Evolutionary conservation across 1,140 invertebrate species (phyloP).

Genomic region (Branchinecta lindahli): DNA sequence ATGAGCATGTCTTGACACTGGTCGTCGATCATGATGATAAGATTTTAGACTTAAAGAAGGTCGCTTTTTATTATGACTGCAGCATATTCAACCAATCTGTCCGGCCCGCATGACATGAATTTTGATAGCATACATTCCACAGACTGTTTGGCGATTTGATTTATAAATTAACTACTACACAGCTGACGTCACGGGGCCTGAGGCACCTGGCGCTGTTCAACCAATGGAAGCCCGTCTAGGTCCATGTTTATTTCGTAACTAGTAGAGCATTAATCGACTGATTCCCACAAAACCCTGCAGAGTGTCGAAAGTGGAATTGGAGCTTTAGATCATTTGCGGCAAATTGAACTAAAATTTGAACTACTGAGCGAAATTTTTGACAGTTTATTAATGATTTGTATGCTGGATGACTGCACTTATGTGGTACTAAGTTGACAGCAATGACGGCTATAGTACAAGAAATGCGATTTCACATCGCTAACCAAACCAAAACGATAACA

Average conservation of each 20-base stretch:
- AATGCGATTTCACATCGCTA: too few species aligned
- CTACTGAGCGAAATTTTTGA: constrained; percentile 4
- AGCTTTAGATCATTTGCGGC: neutral
- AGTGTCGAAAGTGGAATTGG: neutral
- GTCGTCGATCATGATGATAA: too few species aligned
- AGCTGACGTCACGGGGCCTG: neutral
- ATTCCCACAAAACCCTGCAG: constrained; percentile 9
- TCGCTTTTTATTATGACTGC: too few species aligned
- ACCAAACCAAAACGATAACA: too few species aligned
- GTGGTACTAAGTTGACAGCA: constrained; percentile 29
- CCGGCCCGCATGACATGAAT: neutral
- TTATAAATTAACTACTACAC: neutral
- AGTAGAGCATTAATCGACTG: neutral
- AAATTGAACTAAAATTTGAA: neutral
- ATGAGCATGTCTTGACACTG: too few species aligned
- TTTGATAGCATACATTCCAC: constrained; percentile 2
- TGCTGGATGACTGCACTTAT: too few species aligned
- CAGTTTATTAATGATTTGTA: neutral
- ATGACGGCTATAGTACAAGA: constrained; percentile 25
- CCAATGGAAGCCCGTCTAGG: neutral
- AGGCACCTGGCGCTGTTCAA: neutral
- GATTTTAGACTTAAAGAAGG: too few species aligned
- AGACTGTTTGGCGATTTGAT: neutral
- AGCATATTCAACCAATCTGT: constrained; percentile 2
- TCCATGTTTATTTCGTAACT: constrained; percentile 6